Percentiles rank a stretch among this genome's conserved stretches.
Evolutionary conservation across 2,113 vertebrate species (phyloP).

Genomic region (Serilophus lunatus): DNA sequence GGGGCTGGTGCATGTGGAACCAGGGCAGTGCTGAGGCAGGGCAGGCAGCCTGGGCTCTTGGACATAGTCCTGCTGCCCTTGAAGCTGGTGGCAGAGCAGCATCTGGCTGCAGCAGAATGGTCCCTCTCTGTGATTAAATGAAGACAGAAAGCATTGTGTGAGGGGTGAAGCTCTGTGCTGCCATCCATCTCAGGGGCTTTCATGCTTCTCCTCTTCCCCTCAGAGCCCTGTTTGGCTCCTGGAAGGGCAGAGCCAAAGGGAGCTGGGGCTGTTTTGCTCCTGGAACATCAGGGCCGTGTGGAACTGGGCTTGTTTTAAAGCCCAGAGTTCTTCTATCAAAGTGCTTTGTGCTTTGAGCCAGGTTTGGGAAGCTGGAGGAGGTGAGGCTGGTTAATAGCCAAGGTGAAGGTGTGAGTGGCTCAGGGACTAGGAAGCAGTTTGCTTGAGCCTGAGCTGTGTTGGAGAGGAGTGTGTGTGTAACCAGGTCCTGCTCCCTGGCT

Average conservation of each 20-base stretch:
- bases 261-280: neutral
- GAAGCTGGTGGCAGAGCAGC: neutral
- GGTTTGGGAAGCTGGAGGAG: slow-evolving; percentile 20
- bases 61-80: fast-evolving
- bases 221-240: neutral
- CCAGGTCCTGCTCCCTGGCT: fast-evolving
- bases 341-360: slow-evolving; percentile 4
- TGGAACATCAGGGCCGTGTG: slow-evolving; percentile 21
- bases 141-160: fast-evolving
- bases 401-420: neutral
- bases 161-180: neutral
- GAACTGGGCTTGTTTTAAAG: slow-evolving; percentile 42
- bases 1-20: neutral
- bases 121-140: neutral
- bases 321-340: slow-evolving; percentile 19
- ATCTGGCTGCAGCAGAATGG: neutral
- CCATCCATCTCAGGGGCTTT: neutral
- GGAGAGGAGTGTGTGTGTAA: neutral
- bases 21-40: neutral
- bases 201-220: neutral
- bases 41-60: fast-evolving
- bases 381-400: neutral
- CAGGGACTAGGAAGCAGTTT: fast-evolving
- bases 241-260: neutral
- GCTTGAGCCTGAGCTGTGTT: fast-evolving